Evolutionary conservation across 2,888 invertebrate species (phyloP).

Genomic region (Caenorhabditis sinica): DNA sequence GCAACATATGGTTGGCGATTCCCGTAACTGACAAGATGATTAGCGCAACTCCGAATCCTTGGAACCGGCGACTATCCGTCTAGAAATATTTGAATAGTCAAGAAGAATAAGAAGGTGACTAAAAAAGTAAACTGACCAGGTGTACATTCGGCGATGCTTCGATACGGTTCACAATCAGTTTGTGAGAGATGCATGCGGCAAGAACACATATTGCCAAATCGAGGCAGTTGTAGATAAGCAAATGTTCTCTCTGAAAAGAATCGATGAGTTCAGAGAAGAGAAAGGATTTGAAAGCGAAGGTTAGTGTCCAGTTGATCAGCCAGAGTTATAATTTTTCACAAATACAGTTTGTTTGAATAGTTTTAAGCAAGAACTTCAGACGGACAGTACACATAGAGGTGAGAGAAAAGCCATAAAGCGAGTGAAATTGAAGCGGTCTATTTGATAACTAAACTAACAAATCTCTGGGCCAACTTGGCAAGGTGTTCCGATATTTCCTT

Average conservation of each 20-base stretch:
- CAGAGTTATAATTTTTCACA: neutral
- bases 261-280: neutral
- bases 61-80: conserved; percentile 56
- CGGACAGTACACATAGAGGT: conserved; percentile 32
- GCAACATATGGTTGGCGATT: conserved; percentile 59
- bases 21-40: conserved; percentile 45
- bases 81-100: conserved; percentile 17
- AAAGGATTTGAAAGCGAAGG: neutral
- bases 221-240: conserved; percentile 55
- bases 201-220: conserved; percentile 57
- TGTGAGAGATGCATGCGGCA: conserved; percentile 59
- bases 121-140: conserved; percentile 49
- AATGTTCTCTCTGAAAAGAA: conserved; percentile 57
- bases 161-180: conserved; percentile 59
- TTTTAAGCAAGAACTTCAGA: neutral
- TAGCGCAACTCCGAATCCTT: conserved; percentile 57
- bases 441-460: conserved; percentile 65
- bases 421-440: conserved; percentile 20
- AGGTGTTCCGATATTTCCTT: conserved; percentile 49
- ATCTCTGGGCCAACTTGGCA: conserved; percentile 41
- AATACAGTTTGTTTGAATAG: neutral
- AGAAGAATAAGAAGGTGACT: neutral
- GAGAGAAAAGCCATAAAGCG: conserved; percentile 16
- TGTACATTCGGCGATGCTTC: conserved; percentile 55
- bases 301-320: neutral